Evolutionary conservation across 2,113 vertebrate genomes (phyloP), one percentile per base, ranked within the genome.

Genomic region (Falcunculus frontatus): DNA sequence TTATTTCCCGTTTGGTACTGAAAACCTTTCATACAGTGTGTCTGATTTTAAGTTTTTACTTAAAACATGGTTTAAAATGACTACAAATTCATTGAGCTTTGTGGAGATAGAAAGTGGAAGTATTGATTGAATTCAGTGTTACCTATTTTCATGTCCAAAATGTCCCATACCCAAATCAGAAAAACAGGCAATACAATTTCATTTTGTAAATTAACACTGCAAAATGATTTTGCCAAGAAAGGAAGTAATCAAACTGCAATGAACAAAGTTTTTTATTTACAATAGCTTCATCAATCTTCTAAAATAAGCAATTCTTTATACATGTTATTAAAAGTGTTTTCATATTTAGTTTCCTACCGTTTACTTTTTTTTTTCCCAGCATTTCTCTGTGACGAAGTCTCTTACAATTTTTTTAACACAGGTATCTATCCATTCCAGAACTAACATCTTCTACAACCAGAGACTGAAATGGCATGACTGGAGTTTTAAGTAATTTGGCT

Each of bases 401-500:
- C 11, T 12, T 42, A 9, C 4, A 6, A 56, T 74, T 67, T 65
- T 59, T 90, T 95, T 18, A 52, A 70, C 39, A 22, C 80, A 97
- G 96, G 53, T 97, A 57, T 33, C 52, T 95, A 13, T 76, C 53
- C 39, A 63, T 95, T 84, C 72, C 47, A 92, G 93, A 96, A 79
- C 20, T 76, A 95, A 14, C 47, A 76, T 84, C 93, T 92, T 47
- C 83, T 90, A 65, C 95, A 97, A 76, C 80, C 63, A 70, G 95
- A 97, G 87, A 87, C 80, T 87, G 82, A 97, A 96, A 98, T 98
- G 97, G 78, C 96, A 92, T 97, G 97, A 98, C 75, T 87, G 72
- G 53, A 95, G 55, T 64, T 82, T 95, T 73, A 72, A 88, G 85
- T 91, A 86, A 84, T 79, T 96, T 97, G 93, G 56, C 84, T 95